phyloP scores from a whole-genome alignment of 2,888 invertebrate species.

The Cantharis nigra region DNA sequence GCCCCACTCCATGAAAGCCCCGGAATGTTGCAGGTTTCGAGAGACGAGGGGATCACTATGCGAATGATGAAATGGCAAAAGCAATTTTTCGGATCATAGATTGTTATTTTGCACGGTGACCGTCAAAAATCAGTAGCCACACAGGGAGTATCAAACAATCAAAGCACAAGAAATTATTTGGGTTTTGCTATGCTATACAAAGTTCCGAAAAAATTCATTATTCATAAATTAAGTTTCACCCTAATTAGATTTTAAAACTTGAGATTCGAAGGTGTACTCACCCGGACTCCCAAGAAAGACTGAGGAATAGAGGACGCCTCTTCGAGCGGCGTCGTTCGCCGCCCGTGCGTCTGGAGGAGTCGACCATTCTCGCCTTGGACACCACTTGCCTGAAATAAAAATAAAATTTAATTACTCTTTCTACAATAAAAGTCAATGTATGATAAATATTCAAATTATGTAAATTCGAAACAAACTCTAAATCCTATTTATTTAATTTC shows the following conservation, averaged over 20 bases:
- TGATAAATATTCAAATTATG: not conserved
- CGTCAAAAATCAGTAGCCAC: conserved; percentile 26
- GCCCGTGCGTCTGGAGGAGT: conserved; percentile 82
- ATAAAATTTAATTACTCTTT: not conserved
- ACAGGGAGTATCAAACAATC: conserved; percentile 8
- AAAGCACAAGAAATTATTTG: conserved; percentile 3
- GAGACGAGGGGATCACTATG: conserved; percentile 31
- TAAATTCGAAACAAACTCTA: not conserved
- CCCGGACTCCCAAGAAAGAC: conserved; percentile 92
- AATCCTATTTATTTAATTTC: not conserved
- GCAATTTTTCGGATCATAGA: conserved; percentile 45
- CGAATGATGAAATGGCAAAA: conserved; percentile 42
- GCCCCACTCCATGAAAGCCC: conserved; percentile 27
- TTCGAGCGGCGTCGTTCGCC: conserved; percentile 73
- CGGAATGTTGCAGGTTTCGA: conserved; percentile 36
- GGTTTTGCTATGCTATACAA: not conserved
- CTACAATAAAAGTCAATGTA: not conserved
- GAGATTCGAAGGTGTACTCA: conserved; percentile 55
- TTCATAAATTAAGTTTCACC: not conserved
- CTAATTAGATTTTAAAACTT: not conserved
- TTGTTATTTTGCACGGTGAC: conserved; percentile 41
- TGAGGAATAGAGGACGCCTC: conserved; percentile 86
- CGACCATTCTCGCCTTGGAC: conserved; percentile 88
- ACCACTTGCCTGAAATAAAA: conserved; percentile 82
- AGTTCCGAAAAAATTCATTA: not conserved